Conservation (phyloP, 2,888 invertebrate genomes). For the Lithosia quadra region DNA sequence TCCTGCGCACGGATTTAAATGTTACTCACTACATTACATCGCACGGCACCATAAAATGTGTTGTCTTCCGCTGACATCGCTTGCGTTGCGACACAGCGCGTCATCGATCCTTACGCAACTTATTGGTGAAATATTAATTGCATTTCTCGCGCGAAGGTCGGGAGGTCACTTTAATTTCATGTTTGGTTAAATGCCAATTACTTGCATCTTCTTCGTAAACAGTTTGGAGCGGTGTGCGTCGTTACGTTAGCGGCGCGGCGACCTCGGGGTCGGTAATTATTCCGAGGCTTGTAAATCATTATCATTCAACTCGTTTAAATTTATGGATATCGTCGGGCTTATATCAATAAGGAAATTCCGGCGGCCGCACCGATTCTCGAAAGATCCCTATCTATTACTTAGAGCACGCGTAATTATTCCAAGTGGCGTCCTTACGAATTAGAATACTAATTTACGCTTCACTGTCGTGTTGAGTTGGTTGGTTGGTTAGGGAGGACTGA, state of each 20-base stretch:
- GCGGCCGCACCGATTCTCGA: neutral
- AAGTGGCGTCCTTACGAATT: neutral
- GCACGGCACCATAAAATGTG: neutral
- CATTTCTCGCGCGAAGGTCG: slow-evolving; percentile 6
- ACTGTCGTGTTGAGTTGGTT: neutral
- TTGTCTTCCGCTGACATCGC: neutral
- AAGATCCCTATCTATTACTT: slow-evolving; percentile 3
- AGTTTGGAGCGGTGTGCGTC: slow-evolving; percentile 3
- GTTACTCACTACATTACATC: neutral
- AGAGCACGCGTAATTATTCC: neutral
- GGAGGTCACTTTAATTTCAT: slow-evolving; percentile 6
- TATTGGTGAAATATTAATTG: slow-evolving; percentile 15
- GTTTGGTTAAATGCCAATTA: slow-evolving; percentile 14
- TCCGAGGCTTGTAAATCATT: slow-evolving; percentile 15
- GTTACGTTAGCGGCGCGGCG: slow-evolving; percentile 4
- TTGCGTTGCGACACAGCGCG: neutral
- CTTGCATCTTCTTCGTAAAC: slow-evolving; percentile 15
- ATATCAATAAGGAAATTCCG: slow-evolving; percentile 21
- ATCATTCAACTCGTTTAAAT: slow-evolving; percentile 26
- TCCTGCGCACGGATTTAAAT: neutral
- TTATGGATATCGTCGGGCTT: slow-evolving; percentile 11
- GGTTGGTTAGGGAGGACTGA: neutral
- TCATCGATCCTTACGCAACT: slow-evolving; percentile 1
- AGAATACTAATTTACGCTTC: slow-evolving; percentile 1
- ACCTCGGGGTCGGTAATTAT: slow-evolving; percentile 14